A percentile compares a stretch with the other conserved stretches of the same genome.
Evolutionary conservation across 2,888 invertebrate species (phyloP).

Genomic region (Beris chalybata): DNA sequence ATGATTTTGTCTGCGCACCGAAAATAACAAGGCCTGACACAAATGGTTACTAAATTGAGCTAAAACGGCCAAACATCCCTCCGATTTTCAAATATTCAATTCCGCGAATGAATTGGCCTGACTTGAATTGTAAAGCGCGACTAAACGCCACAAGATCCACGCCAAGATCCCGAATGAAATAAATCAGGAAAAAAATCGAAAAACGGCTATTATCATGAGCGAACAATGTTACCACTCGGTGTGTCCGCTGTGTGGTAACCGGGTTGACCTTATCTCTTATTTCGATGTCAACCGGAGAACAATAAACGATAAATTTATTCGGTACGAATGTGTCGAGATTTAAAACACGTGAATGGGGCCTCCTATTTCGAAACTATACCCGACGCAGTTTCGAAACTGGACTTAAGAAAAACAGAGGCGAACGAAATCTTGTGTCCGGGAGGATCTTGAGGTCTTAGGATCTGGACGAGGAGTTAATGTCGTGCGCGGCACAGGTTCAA

Average conservation of each 20-base stretch:
- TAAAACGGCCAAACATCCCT: conserved; percentile 1
- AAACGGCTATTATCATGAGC: conserved; percentile 5
- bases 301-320: conserved; percentile 31
- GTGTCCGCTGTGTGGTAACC: conserved; percentile 27
- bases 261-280: conserved; percentile 28
- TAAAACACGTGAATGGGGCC: too few relatives aligned
- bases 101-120: too few relatives aligned
- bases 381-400: background rate
- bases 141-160: conserved; percentile 2
- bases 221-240: conserved; percentile 5
- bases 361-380: too few relatives aligned
- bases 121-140: too few relatives aligned
- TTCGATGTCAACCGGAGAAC: conserved; percentile 25
- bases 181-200: conserved; percentile 6
- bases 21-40: conserved; percentile 28
- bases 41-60: conserved; percentile 30
- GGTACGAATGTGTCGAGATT: conserved; percentile 27
- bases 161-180: conserved; percentile 2
- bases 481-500: conserved; percentile 23
- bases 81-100: too few relatives aligned
- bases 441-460: background rate
- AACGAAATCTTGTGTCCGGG: conserved; percentile 7
- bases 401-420: background rate
- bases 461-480: conserved; percentile 11
- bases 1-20: conserved; percentile 21